Conservation (phyloP, 2,113 vertebrate genomes). For the Chaenocephalus aceratus region DNA sequence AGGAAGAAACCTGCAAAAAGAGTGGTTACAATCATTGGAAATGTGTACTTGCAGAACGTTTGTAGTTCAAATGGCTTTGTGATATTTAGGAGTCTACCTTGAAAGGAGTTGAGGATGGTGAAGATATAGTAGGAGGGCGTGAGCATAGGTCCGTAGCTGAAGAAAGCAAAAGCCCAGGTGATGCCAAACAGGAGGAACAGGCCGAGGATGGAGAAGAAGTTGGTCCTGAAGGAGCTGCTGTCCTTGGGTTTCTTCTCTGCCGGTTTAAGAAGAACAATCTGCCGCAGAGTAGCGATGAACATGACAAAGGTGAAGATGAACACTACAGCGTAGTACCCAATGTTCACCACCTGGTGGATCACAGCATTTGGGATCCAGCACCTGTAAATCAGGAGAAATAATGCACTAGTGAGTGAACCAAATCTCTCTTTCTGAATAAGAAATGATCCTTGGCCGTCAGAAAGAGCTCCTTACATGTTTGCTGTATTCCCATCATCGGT, state of each 20-base stretch:
- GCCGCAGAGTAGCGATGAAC: slow-evolving; percentile 36
- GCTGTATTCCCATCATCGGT: slow-evolving; percentile 10
- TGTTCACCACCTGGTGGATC: slow-evolving; percentile 63
- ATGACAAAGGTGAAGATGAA: slow-evolving; percentile 55
- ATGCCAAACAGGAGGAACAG: slow-evolving; percentile 66
- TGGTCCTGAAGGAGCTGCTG: neutral
- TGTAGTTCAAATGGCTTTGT: neutral
- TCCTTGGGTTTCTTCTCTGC: accelerated
- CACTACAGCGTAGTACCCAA: slow-evolving; percentile 60
- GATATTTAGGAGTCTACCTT: slow-evolving; percentile 56
- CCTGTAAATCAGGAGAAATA: slow-evolving; percentile 34
- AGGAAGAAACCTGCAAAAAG: slow-evolving; percentile 68
- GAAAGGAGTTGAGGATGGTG: slow-evolving; percentile 71
- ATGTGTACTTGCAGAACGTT: neutral
- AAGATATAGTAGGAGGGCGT: slow-evolving; percentile 66
- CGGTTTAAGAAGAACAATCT: neutral
- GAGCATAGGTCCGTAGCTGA: slow-evolving; percentile 58
- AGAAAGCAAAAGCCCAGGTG: slow-evolving; percentile 75
- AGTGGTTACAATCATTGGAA: neutral
- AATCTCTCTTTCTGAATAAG: neutral
- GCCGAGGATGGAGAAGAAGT: slow-evolving; percentile 43
- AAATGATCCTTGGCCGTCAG: neutral
- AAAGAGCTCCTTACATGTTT: slow-evolving; percentile 58
- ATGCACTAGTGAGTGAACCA: neutral
- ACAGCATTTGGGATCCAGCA: slow-evolving; percentile 67